Base-by-base conservation (phyloP, 2,113 vertebrate genomes). In the Fregata magnificens region DNA sequence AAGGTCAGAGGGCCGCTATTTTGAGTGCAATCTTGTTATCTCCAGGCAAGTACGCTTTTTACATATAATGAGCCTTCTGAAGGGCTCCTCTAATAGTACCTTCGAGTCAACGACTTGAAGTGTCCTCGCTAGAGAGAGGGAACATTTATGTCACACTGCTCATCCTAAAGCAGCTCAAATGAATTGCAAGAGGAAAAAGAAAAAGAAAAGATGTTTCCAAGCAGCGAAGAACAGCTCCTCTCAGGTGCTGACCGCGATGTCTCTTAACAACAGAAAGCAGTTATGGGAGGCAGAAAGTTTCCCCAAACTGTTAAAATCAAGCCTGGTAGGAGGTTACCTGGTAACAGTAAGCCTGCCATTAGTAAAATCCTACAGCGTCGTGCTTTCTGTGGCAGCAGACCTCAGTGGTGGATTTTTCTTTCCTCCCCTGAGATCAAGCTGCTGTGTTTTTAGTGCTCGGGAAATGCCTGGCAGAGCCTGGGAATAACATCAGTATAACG, bases 331-430 rank as follows among this genome's bases (percentile, higher is more conserved):
- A 58, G 72, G 59, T 70, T 77, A 36, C 66, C 82, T 88, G 93
- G 55, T n/a, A 44, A 34, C 78, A 49, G 34, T 4, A 14, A 31
- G 15, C 16, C 56, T 55, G 62, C 47, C 11, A 2, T 73, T 3
- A 9, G 78, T 16, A 40, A 38, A 82, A 38, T 24, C 44, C 31
- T 25, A 0, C 40, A 0, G 32, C 2, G 0, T 12, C 0, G 2
- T 29, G 63, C 65, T 61, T 66, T 28, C 49, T 2, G 0, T 10
- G 25, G 56, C 45, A 32, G 61, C 40, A 42, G 18, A 53, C 20
- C 40, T 44, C 62, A 3, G 32, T 1, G 14, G 19, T 45, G 55
- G 73, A 7, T 16, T 56, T 67, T 32, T 58, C 21, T 70, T 73
- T 28, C 32, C 55, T 89, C 38, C 85, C 45, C 66, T 19, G 62